Conservation (phyloP, 1,140 invertebrate species). For the Hyposmocoma kahamanoa region DNA sequence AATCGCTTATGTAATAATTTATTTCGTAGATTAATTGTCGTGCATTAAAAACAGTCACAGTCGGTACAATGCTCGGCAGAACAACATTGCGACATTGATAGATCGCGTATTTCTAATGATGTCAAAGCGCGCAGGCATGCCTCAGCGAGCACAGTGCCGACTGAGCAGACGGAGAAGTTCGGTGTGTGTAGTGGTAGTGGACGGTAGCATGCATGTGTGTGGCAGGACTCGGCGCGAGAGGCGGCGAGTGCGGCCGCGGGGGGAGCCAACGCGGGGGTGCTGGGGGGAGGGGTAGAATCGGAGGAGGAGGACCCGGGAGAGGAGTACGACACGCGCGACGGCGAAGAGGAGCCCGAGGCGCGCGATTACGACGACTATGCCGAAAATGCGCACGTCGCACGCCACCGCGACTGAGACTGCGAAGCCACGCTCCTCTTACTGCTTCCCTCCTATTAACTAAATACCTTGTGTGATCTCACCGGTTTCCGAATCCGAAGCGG, state of each 20-base stretch:
- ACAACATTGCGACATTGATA: no score
- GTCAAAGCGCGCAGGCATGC: no score
- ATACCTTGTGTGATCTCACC: no score
- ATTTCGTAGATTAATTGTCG: no score
- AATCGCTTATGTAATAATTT: no score
- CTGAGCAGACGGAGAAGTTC: no score
- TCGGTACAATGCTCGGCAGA: no score
- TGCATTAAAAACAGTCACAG: no score
- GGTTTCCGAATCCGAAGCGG: no score
- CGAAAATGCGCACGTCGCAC: constrained; percentile 60
- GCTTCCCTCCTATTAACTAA: background rate
- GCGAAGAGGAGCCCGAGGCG: constrained; percentile 43
- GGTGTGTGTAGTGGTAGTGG: constrained; percentile 13
- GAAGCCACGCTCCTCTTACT: constrained; percentile 2
- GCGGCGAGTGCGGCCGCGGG: constrained; percentile 27
- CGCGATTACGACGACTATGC: constrained; percentile 74
- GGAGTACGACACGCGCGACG: constrained; percentile 70
- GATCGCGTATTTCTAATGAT: no score
- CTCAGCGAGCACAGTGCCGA: no score
- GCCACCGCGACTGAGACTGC: constrained; percentile 45
- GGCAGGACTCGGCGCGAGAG: constrained; percentile 40
- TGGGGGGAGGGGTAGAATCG: constrained; percentile 28
- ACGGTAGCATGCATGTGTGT: constrained; percentile 11
- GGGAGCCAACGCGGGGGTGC: constrained; percentile 14
- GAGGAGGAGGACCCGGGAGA: constrained; percentile 59